phyloP scores from a whole-genome alignment of 1,140 invertebrate genomes.

The Euura lappo region DNA sequence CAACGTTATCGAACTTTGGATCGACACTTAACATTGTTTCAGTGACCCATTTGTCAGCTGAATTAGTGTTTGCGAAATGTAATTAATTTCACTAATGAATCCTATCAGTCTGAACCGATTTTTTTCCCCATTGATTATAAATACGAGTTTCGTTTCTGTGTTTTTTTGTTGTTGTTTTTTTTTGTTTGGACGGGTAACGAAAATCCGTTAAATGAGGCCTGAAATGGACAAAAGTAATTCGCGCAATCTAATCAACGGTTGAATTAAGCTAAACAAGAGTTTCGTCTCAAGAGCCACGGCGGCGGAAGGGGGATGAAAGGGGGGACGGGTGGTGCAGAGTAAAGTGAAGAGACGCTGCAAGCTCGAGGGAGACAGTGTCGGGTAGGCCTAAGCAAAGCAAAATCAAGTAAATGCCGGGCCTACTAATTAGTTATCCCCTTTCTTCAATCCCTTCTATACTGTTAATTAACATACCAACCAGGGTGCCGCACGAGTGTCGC shows the following conservation, averaged over 20 bases:
- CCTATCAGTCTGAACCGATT: too few relatives aligned
- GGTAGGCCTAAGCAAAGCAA: slow-evolving; percentile 38
- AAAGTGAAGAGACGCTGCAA: background rate
- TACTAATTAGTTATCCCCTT: slow-evolving; percentile 48
- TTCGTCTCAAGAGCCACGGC: slow-evolving; percentile 14
- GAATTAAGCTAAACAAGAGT: slow-evolving; percentile 8
- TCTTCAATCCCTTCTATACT: slow-evolving; percentile 40
- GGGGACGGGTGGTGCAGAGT: background rate
- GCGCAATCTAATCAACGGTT: slow-evolving; percentile 11
- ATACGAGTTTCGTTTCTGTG: too few relatives aligned
- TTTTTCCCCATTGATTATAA: too few relatives aligned
- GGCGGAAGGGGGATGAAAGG: background rate
- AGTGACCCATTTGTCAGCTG: too few relatives aligned
- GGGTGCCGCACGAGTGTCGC: slow-evolving; percentile 18
- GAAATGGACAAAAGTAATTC: slow-evolving; percentile 17
- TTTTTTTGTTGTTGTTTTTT: too few relatives aligned
- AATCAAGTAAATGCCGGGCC: slow-evolving; percentile 46
- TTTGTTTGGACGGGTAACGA: background rate
- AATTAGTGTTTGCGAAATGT: too few relatives aligned
- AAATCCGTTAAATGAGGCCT: slow-evolving; percentile 9
- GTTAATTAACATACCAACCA: slow-evolving; percentile 57
- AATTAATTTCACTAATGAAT: too few relatives aligned
- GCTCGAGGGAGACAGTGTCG: slow-evolving; percentile 21
- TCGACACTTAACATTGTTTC: too few relatives aligned
- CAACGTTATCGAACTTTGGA: too few relatives aligned